Conservation (phyloP, 2,888 invertebrate genomes). For the Phymatocera aterrima region DNA sequence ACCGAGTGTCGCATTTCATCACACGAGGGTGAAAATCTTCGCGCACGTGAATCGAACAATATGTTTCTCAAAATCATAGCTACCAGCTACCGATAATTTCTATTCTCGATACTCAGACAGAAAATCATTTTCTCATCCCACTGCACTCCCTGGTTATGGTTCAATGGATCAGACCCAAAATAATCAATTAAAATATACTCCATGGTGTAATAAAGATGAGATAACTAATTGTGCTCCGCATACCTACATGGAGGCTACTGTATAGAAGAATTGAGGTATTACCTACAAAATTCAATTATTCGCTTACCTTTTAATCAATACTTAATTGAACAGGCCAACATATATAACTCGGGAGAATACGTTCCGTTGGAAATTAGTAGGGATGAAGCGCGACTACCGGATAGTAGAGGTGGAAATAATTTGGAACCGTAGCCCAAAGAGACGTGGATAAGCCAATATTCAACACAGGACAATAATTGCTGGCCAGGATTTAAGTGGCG, state of each 20-base stretch:
- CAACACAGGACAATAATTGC: conserved; percentile 24
- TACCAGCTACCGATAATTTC: no score
- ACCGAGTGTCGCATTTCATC: no score
- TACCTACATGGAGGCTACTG: background rate
- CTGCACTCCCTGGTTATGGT: no score
- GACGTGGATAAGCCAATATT: conserved; percentile 34
- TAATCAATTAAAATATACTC: background rate
- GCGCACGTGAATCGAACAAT: no score
- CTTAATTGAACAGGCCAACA: conserved; percentile 21
- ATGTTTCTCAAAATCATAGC: no score
- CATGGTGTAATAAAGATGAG: background rate
- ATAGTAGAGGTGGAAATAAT: conserved; percentile 15
- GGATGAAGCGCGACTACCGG: background rate
- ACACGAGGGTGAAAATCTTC: no score
- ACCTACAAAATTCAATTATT: conserved; percentile 27
- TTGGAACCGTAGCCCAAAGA: conserved; percentile 33
- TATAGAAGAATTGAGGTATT: conserved; percentile 1
- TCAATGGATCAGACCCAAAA: background rate
- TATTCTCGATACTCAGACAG: no score
- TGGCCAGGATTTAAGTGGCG: conserved; percentile 27
- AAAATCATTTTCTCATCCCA: no score
- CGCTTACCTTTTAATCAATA: conserved; percentile 40
- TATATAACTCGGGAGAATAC: background rate
- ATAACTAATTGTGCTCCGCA: background rate
- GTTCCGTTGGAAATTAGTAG: conserved; percentile 30